Percentiles rank a stretch among this genome's conserved stretches.
Conservation (phyloP, 2,797 vertebrate species). For the Notamacropus eugenii region DNA sequence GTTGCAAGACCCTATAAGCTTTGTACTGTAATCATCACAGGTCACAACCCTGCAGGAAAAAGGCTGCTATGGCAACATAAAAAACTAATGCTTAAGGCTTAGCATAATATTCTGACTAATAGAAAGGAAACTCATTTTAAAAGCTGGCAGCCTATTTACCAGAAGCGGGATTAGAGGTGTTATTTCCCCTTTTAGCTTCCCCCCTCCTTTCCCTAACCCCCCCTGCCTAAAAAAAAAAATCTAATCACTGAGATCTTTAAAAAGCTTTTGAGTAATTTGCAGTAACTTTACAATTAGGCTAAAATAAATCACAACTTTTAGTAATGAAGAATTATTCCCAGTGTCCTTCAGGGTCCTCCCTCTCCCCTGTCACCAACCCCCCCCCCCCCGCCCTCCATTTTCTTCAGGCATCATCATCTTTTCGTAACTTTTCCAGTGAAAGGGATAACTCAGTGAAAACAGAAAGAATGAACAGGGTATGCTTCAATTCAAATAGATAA, state of each 20-base stretch:
- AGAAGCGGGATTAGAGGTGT: constrained; percentile 91
- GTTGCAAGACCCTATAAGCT: constrained; percentile 99
- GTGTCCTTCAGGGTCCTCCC: constrained; percentile 56
- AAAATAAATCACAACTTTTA: constrained; percentile 86
- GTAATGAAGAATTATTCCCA: constrained; percentile 78
- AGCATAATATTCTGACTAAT: constrained; percentile 97
- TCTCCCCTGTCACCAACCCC: constrained; percentile 24
- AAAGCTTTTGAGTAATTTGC: constrained; percentile 87
- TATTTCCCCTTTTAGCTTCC: constrained; percentile 90
- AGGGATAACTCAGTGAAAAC: constrained; percentile 72
- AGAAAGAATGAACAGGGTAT: constrained; percentile 41
- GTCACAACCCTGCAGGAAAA: constrained; percentile 99
- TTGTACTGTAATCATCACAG: constrained; percentile 99
- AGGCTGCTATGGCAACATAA: constrained; percentile 99
- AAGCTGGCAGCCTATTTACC: constrained; percentile 90
- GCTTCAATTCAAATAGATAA: background rate
- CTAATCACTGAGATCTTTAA: constrained; percentile 88
- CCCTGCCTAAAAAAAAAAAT: constrained; percentile 84
- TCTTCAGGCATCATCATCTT: constrained; percentile 46
- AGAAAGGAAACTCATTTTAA: constrained; percentile 92
- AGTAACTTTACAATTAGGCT: constrained; percentile 88
- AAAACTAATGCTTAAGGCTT: constrained; percentile 99
- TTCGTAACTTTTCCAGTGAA: constrained; percentile 74
- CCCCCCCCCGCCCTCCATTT: constrained; percentile 30
- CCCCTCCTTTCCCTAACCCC: constrained; percentile 72